phyloP scores from a whole-genome alignment of 2,888 invertebrate genomes.

The Drosophila mulleri region DNA sequence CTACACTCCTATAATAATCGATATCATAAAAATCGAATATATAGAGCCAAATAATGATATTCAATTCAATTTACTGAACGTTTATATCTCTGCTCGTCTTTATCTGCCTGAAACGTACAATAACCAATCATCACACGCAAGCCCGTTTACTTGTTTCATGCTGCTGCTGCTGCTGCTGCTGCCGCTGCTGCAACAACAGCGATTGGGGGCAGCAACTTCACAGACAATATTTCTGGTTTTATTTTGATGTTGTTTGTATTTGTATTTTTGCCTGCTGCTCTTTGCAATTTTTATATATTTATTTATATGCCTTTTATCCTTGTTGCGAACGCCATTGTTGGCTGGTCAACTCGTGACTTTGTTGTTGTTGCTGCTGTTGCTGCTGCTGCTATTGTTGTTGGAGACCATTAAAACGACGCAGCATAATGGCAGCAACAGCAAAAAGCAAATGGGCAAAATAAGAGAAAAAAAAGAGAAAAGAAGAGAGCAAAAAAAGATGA shows the following conservation, averaged over 20 bases:
- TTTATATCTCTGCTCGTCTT: neutral
- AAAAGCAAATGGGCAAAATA: conserved; percentile 42
- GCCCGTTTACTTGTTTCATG: conserved; percentile 10
- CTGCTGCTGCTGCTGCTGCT: conserved; percentile 32
- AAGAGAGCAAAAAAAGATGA: conserved; percentile 37
- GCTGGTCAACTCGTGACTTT: conserved; percentile 63
- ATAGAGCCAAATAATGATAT: too few species aligned
- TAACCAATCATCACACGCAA: neutral
- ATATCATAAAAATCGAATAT: too few species aligned
- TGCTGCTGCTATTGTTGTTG: conserved; percentile 50
- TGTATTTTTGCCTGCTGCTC: conserved; percentile 25
- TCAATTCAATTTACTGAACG: too few species aligned
- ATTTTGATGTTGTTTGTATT: conserved; percentile 6
- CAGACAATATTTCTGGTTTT: conserved; percentile 67
- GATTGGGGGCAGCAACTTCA: conserved; percentile 58
- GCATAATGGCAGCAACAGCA: conserved; percentile 77
- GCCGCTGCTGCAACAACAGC: conserved; percentile 39
- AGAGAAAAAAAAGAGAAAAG: conserved; percentile 35
- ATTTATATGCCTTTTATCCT: conserved; percentile 79
- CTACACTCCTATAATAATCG: too few species aligned
- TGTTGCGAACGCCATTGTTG: conserved; percentile 64
- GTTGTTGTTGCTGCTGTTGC: conserved; percentile 32
- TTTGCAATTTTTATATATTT: conserved; percentile 78
- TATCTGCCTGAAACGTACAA: neutral
- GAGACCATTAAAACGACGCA: conserved; percentile 79